Base-by-base conservation (phyloP, 2,888 invertebrate species). In the Hoplodrina ambigua region DNA sequence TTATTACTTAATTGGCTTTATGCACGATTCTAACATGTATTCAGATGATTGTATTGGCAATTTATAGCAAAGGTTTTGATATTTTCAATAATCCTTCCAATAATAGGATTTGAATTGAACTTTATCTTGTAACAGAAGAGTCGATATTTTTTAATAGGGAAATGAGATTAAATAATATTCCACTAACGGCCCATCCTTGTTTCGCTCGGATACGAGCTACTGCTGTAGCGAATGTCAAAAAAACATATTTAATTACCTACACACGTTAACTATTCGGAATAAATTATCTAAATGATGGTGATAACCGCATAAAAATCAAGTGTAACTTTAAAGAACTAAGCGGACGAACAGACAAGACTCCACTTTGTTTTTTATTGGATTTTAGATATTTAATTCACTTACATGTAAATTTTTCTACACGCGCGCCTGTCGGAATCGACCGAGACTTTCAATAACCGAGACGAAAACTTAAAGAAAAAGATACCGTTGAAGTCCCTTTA, bases 1-100 rank as follows among this genome's bases (percentile, higher is more conserved):
- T 55, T 56, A 54, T 15, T 69, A 53, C 13, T 52, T 69, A 76
- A 83, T 83, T 65, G 55, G 25, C 25, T 49, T 54, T 52, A 81
- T 49, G 37, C 76, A 66, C 63, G 46, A 44, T 41, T 63, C 30
- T 33, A 33, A 30, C 25, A 75, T 41, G 49, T 66, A 60, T 54
- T 50, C 53, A 33, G 20, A 62, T 58, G 63, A 70, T 74, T 59
- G 25, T 56, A 75, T 65, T 19, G n/a, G 3, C 33, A 66, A 72
- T 69, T 60, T 61, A 10, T 7, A 10, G 49, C 30, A 55, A 66
- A 64, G 19, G 44, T 79, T 53, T 19, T 37, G 11, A 11, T 30
- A 13, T 25, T 70, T 56, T 20, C 4, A 46, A 17, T 59, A 13
- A 55, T 50, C 11, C 19, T 49, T 54, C 2, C 20, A 17, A n/a